phyloP scores from a whole-genome alignment of 23 tunicate species.

The Corella eumyota region DNA sequence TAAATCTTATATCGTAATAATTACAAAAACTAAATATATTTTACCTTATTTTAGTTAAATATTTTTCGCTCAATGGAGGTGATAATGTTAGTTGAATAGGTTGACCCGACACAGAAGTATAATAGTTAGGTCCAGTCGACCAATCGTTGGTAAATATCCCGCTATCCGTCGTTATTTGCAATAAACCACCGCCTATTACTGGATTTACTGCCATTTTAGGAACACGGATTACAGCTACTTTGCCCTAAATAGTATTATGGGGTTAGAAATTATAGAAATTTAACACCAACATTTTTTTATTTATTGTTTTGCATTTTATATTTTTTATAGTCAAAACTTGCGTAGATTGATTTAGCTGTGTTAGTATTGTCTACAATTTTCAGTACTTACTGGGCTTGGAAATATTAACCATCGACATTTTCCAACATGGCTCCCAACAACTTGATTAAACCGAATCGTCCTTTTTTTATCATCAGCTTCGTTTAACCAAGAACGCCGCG shows the following conservation, averaged over 20 bases:
- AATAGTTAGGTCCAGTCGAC: constrained; percentile 28
- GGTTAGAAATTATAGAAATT: not conserved
- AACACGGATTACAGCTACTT: constrained; percentile 41
- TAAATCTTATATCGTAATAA: not conserved
- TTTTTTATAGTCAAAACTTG: not conserved
- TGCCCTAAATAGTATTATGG: constrained; percentile 23
- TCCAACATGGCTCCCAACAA: constrained; percentile 4
- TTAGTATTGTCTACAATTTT: no score
- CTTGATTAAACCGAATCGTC: constrained; percentile 34
- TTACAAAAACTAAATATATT: not conserved
- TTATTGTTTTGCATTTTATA: no score
- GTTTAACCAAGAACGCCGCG: constrained; percentile 11
- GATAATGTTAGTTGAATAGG: constrained; percentile 32
- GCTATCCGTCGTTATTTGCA: constrained; percentile 20
- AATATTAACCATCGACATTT: constrained; percentile 58
- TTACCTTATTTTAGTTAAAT: constrained; percentile 44
- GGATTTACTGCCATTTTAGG: constrained; percentile 63
- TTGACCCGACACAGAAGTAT: constrained; percentile 41
- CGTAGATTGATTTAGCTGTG: not conserved
- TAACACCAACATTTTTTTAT: not conserved
- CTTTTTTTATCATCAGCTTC: not conserved
- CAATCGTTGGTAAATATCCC: constrained; percentile 12
- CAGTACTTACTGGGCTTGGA: constrained; percentile 43
- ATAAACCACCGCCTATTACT: constrained; percentile 25
- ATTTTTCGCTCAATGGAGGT: constrained; percentile 15